Conservation (phyloP, 2,113 vertebrate species). For the Hyla sarda region DNA sequence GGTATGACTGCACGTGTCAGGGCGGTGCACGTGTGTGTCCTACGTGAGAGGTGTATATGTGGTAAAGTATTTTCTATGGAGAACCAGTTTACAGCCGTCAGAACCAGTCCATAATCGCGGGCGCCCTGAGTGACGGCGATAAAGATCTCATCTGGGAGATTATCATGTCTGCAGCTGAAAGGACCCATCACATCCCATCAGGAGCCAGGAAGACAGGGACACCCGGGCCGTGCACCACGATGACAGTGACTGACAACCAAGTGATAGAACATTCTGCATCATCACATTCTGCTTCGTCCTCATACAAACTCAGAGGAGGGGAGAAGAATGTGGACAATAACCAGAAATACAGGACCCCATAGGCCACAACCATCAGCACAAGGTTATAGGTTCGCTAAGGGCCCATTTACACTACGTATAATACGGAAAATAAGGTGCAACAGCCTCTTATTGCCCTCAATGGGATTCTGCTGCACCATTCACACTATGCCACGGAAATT, state of each 20-base stretch:
- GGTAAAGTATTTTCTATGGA: not conserved
- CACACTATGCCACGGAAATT: too few relatives aligned
- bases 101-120: not conserved
- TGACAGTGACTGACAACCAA: constrained; percentile 18
- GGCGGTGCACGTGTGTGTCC: too few relatives aligned
- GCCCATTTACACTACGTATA: too few relatives aligned
- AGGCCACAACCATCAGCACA: too few relatives aligned
- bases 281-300: not conserved
- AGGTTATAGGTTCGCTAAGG: too few relatives aligned
- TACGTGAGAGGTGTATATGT: too few relatives aligned
- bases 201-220: not conserved
- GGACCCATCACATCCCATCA: constrained; percentile 27
- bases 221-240: not conserved
- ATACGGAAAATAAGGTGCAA: too few relatives aligned
- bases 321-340: not conserved
- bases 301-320: not conserved
- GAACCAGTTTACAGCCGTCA: not conserved
- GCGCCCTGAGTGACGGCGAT: not conserved
- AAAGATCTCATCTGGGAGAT: constrained; percentile 3
- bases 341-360: not conserved
- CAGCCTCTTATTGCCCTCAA: too few relatives aligned
- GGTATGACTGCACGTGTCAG: too few relatives aligned
- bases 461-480: too few relatives aligned
- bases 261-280: not conserved
- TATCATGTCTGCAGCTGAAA: not conserved